A percentile compares a stretch with the other conserved stretches of the same genome.
Conservation (phyloP, 1,140 invertebrate species). For the Lycorma delicatula region DNA sequence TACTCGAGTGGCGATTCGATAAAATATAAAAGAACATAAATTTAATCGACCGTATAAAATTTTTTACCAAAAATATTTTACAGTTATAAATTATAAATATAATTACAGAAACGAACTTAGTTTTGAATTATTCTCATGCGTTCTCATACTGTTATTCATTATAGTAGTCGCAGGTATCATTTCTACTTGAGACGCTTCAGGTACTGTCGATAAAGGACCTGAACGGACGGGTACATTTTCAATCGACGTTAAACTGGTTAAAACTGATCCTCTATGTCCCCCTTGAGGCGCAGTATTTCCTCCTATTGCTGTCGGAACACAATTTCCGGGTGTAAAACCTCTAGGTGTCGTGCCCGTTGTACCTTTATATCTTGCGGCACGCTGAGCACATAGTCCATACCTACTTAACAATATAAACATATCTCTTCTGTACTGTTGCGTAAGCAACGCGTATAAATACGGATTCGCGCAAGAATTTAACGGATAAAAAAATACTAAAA, state of each 20-base stretch:
- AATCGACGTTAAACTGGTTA: neutral
- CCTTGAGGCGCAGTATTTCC: neutral
- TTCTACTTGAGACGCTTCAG: neutral
- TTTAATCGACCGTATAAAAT: too few species aligned
- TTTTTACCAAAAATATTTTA: too few species aligned
- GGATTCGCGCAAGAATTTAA: conserved; percentile 56
- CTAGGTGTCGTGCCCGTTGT: neutral
- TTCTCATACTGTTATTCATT: too few species aligned
- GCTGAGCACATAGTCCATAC: conserved; percentile 23
- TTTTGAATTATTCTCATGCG: too few species aligned
- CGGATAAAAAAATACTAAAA: conserved; percentile 54
- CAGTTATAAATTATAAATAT: too few species aligned
- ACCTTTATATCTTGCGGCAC: conserved; percentile 25
- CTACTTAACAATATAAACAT: conserved; percentile 42
- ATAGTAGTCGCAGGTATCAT: conserved; percentile 3
- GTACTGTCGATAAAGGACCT: neutral
- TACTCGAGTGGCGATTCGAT: too few species aligned
- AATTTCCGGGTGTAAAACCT: neutral
- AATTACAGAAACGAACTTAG: too few species aligned
- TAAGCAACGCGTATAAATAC: conserved; percentile 54
- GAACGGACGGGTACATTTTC: neutral
- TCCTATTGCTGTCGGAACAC: neutral
- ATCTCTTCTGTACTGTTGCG: conserved; percentile 51
- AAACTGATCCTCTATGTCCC: neutral
- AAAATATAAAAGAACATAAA: too few species aligned